Base-by-base conservation (phyloP, 2,113 vertebrate genomes). In the Bungarus multicinctus region DNA sequence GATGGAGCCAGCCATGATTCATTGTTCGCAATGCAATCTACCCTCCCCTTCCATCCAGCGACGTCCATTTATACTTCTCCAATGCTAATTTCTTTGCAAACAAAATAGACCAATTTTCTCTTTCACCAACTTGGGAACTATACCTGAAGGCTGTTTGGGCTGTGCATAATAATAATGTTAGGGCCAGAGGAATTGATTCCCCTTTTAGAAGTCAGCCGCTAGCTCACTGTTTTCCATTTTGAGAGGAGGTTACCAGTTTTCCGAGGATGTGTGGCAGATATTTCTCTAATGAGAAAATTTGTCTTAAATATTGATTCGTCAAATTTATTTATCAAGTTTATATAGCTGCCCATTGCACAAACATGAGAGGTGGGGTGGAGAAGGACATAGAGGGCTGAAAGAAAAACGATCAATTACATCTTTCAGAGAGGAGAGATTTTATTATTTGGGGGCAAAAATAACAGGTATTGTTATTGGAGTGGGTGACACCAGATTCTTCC, bases 1-100 rank as follows among this genome's bases (percentile, higher is more conserved):
- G 90, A 95, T 88, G 53, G 47, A 87, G 86, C 43, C 93, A 95
- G 88, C 87, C 93, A 5, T 91, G 95, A 92, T 94, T 88, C 52
- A 87, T 93, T 87, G 47, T 47, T 89, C 52, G n/a, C 58, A 88
- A 30, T 45, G 30, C 91, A 88, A 95, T 30, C 10, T 2, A 52
- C 4, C 58, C 34, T 89, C 87, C 90, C 86, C 53, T 52, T 69
- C 92, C 91, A 47, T 54, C 93, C 55, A 53, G n/a, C 23, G 0
- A 86, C 16, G 25, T 86, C 74, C 55, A 87, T 90, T 81, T 87
- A 93, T 92, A 53, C 54, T 94, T 93, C 89, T 91, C 27, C 85
- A n/a, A 91, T 93, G 57, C 23, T 93, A 91, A 92, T 94, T 95
- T 90, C 89, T 58, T 47, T 93, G 45, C 69, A 81, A 7, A 45